Conservation (phyloP, 2,888 invertebrate genomes). For the Metallyticus violacea region DNA sequence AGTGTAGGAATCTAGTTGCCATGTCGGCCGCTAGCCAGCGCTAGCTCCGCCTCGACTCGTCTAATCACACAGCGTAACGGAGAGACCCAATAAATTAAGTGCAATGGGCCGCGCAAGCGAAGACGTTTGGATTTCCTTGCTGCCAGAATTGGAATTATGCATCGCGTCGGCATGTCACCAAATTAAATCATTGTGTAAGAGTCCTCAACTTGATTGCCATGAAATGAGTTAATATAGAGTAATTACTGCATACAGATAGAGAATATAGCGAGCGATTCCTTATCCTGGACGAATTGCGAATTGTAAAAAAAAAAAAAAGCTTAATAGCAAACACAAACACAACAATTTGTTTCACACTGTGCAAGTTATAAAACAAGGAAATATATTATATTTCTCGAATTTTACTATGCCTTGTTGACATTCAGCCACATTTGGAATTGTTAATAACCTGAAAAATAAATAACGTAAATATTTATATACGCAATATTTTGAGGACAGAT, state of each 20-base stretch:
- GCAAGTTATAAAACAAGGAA: no score
- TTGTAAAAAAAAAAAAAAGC: no score
- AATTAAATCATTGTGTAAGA: neutral
- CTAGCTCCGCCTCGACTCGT: neutral
- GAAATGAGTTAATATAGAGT: neutral
- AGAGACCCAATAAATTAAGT: neutral
- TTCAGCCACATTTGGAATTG: no score
- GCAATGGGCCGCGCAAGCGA: neutral
- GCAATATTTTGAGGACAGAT: no score
- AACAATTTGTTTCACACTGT: no score
- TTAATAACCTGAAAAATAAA: no score
- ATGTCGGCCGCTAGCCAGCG: neutral
- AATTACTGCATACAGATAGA: neutral
- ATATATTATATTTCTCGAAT: no score
- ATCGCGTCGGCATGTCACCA: neutral
- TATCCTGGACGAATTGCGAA: no score
- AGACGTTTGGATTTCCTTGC: neutral
- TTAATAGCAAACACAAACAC: no score
- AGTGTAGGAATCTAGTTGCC: neutral
- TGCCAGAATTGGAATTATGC: neutral
- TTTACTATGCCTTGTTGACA: no score
- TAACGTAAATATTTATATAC: no score
- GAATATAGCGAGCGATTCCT: no score
- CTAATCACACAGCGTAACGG: neutral
- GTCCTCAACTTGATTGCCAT: neutral